Evolutionary conservation across 2,113 vertebrate genomes (phyloP), one percentile per base, ranked within the genome.

Genomic region (Chlorodrepanis virens): DNA sequence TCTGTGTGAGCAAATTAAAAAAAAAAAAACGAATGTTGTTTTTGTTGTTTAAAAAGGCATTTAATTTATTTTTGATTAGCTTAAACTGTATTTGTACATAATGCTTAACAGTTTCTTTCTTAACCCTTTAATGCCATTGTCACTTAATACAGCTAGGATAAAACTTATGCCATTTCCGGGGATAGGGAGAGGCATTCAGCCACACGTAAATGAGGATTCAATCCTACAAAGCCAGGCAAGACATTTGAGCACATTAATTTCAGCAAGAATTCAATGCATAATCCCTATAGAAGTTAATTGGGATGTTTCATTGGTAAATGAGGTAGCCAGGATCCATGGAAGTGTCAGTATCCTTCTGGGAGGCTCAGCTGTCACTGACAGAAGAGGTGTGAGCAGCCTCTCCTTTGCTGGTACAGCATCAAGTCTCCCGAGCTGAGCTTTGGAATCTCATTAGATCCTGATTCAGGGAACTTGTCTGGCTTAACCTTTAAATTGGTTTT

Each of bases 221-320:
- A 1, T n/a, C 60, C 90, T 78, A 22, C 37, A 92, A 86, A 96
- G 83, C 60, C 90, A 79, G 80, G 39, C 49, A 81, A 77, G 42
- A 40, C 10, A 42, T 90, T 93, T 93, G 83, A 14, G 39, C 52
- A 53, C 31, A 12, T 29, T 68, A 56, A 81, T 90, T 92, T 93
- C 60, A 27, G 65, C 57, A 69, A 47, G 56, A 88, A 78, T 83
- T 93, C 6, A 4, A 45, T 61, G 47, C 52, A 59, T 95, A 94
- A 93, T 93, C 68, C 85, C 52, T 78, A 6, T 40, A 11, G 64
- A 50, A 88, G 57, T 86, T 89, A 93, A 87, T 88, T 88, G 90
- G 91, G 75, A 20, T 25, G 25, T 90, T 90, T 50, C 4, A 5
- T n/a, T 50, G 82, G 78, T 80, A 87, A 72, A 72, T 0, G 18